Evolutionary conservation across 2,888 invertebrate species (phyloP).

Genomic region (Neoascia interrupta): DNA sequence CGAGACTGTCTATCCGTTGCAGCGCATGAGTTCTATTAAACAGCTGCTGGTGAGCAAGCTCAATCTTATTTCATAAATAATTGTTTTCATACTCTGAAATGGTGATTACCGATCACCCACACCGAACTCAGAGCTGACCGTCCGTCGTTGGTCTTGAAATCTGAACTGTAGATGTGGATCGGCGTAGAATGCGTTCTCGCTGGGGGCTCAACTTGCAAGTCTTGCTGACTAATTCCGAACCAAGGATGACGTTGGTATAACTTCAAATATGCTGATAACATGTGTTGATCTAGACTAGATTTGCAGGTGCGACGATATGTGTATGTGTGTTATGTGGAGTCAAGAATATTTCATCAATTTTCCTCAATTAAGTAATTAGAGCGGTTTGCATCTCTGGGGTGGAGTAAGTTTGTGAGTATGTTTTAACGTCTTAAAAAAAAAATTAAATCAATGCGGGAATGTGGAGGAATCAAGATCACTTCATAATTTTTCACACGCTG

Average conservation of each 20-base stretch:
- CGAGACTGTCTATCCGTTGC: slow-evolving; percentile 26
- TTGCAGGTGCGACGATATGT: neutral
- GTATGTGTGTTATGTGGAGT: neutral
- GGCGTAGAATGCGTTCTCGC: slow-evolving; percentile 7
- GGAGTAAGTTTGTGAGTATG: too few relatives aligned
- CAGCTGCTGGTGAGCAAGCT: slow-evolving; percentile 41
- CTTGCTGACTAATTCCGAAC: slow-evolving; percentile 35
- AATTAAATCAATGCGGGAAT: too few relatives aligned
- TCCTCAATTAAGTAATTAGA: too few relatives aligned
- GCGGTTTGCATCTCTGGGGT: too few relatives aligned
- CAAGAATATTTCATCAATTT: neutral
- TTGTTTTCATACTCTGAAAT: slow-evolving; percentile 26
- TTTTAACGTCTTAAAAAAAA: too few relatives aligned
- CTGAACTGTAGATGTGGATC: slow-evolving; percentile 22
- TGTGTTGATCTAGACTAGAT: neutral
- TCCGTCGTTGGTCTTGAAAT: slow-evolving; percentile 54
- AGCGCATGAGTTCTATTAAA: slow-evolving; percentile 49
- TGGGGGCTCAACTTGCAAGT: slow-evolving; percentile 17
- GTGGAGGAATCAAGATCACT: too few relatives aligned
- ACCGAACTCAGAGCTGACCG: slow-evolving; percentile 34
- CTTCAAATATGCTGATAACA: slow-evolving; percentile 10
- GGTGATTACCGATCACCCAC: slow-evolving; percentile 51
- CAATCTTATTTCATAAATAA: slow-evolving; percentile 42
- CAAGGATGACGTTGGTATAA: slow-evolving; percentile 22
- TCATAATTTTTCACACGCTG: too few relatives aligned